These are phyloP conservation scores for Trichoplusia ni DNA, from an alignment of 1,140 invertebrate species.

Conservation along the genomic window DNA sequence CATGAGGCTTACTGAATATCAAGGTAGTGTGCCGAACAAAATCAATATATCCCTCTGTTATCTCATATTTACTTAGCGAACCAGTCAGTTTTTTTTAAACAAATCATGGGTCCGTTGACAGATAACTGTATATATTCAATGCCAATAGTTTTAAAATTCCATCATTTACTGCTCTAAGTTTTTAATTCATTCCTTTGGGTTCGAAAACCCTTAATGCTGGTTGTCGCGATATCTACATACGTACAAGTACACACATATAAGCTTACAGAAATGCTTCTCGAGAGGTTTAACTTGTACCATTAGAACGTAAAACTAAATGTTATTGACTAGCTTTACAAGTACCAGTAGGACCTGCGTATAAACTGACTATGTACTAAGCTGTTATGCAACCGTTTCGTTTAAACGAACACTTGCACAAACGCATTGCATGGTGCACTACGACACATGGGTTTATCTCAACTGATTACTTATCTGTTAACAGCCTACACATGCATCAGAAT, in stretches of 20 bases:
- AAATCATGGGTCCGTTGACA: too few species aligned
- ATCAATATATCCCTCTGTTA: constrained; percentile 18
- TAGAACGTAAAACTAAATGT: constrained; percentile 7
- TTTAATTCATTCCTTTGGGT: neutral
- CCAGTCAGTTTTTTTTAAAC: constrained; percentile 6
- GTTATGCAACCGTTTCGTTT: neutral
- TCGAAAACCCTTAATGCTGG: too few species aligned
- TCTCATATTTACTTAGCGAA: constrained; percentile 15
- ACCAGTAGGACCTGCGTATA: neutral
- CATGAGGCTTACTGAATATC: too few species aligned
- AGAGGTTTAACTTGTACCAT: neutral
- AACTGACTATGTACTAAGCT: neutral
- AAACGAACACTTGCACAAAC: neutral
- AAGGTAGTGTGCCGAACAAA: neutral
- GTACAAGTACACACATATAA: neutral
- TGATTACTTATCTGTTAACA: constrained; percentile 7
- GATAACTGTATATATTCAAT: too few species aligned
- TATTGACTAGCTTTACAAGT: neutral
- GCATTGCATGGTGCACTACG: neutral
- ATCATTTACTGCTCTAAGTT: neutral
- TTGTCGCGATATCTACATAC: too few species aligned
- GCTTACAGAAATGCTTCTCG: neutral
- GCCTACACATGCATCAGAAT: neutral
- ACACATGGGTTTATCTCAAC: neutral
- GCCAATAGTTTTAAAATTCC: neutral